Percentiles rank a stretch among this genome's conserved stretches.
Evolutionary conservation across 2,797 vertebrate genomes (phyloP).

Genomic region (Gambusia yucatana): DNA sequence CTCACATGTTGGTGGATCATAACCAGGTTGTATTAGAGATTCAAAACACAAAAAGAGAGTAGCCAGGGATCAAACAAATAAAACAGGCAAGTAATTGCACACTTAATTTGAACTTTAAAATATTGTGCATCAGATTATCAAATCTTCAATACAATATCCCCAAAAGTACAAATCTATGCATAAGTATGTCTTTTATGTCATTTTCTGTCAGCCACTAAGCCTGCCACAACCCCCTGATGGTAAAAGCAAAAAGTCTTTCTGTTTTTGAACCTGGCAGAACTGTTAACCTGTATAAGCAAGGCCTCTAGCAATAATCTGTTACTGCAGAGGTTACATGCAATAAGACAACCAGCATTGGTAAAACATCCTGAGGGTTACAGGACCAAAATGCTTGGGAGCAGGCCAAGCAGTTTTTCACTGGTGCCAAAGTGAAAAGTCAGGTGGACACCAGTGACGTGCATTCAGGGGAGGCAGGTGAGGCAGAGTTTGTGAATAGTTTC

Average conservation of each 20-base stretch:
- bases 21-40: not conserved
- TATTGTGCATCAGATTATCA: not conserved
- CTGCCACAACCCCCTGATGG: not conserved
- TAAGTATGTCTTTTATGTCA: not conserved
- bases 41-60: not conserved
- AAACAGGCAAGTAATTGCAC: not conserved
- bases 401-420: not conserved
- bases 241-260: not conserved
- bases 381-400: not conserved
- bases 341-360: not conserved
- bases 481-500: no score
- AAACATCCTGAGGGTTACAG: not conserved
- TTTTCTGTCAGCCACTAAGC: not conserved
- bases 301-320: not conserved
- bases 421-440: not conserved
- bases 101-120: not conserved
- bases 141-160: not conserved
- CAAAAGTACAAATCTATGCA: not conserved
- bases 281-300: not conserved
- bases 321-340: not conserved
- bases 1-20: not conserved
- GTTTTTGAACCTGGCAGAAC: not conserved
- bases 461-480: no score
- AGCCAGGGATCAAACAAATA: not conserved
- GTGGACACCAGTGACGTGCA: not conserved